Percentiles rank a stretch among this genome's conserved stretches.
Evolutionary conservation across 2,888 invertebrate species (phyloP).

Genomic region (Suillia variegata): DNA sequence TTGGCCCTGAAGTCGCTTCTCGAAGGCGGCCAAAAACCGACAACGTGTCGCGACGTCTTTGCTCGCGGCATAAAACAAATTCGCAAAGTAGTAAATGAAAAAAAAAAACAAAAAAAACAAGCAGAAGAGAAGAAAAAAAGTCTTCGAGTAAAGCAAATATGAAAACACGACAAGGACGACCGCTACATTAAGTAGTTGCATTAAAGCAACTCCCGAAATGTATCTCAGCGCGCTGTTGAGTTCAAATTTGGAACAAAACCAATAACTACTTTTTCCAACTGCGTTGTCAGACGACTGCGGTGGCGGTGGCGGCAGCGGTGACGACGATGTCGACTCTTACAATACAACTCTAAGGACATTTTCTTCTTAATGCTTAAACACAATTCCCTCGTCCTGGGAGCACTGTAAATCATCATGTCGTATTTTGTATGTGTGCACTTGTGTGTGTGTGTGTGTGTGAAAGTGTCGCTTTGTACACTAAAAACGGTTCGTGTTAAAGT

Average conservation of each 20-base stretch:
- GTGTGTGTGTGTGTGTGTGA: no score
- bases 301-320: no score
- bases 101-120: not conserved
- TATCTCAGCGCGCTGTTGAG: not conserved
- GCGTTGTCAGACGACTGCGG: not conserved
- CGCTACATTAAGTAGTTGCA: conserved; percentile 5
- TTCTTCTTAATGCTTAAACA: not conserved
- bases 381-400: no score
- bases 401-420: no score
- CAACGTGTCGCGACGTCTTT: conserved; percentile 2
- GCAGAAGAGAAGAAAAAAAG: no score
- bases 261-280: not conserved
- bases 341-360: not conserved
- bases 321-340: no score
- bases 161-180: not conserved
- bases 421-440: no score
- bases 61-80: not conserved
- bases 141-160: not conserved
- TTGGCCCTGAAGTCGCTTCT: not conserved
- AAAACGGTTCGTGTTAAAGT: no score
- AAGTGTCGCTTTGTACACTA: no score
- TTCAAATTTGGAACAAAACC: not conserved
- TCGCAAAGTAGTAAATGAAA: not conserved
- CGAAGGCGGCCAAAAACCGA: not conserved
- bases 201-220: not conserved